Evolutionary conservation across 1,140 invertebrate species (phyloP), one percentile per base, ranked within the genome.

Genomic region (Teleopsis dalmanni): DNA sequence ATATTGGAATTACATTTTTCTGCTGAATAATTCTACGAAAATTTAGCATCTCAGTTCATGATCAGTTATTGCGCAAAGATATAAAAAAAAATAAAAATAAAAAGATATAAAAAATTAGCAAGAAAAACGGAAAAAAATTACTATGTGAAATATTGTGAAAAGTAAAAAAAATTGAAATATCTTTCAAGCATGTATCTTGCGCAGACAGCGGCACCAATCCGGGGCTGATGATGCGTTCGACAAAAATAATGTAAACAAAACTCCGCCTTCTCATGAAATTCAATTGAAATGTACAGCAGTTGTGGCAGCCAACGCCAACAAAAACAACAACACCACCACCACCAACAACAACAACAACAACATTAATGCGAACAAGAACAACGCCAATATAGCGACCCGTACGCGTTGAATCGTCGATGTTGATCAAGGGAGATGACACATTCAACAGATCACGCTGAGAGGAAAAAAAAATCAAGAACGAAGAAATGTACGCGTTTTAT

Each of bases 181-280:
- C 62, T 65, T 63, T 61, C 55, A 52, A 57, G 47, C 19, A 19
- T 8, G 14, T 7, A 25, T 29, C 9, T 8, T 18, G 26, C 27
- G 7, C 23, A n/a, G 10, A 5, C 25, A 29, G 11, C 46, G 47
- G 10, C 23, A 16, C 56, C 54, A 58, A 62, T 57, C 60, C 56
- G 57, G 31, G n/a, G 11, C 26, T 27, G 27, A 52, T 58, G 62
- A 59, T 48, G 59, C 52, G 50, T 56, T 65, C 62, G 62, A 65
- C 62, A 65, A 65, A 65, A 63, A 60, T 57, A 67, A 67, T 66
- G 59, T 67, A 67, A 67, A 67, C 64, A 67, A 67, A 66, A 67
- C 64, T 67, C 64, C 64, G 64, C 64, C 64, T 62, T n/a, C 31
- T 47, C 35, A 16, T 8, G 35, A n/a, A n/a, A n/a, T n/a, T n/a